Percentiles rank a stretch among this genome's conserved stretches.
These are phyloP conservation scores for Callithrix jacchus DNA, from an alignment of 2,113 vertebrate genomes.

Conservation along the genomic window DNA sequence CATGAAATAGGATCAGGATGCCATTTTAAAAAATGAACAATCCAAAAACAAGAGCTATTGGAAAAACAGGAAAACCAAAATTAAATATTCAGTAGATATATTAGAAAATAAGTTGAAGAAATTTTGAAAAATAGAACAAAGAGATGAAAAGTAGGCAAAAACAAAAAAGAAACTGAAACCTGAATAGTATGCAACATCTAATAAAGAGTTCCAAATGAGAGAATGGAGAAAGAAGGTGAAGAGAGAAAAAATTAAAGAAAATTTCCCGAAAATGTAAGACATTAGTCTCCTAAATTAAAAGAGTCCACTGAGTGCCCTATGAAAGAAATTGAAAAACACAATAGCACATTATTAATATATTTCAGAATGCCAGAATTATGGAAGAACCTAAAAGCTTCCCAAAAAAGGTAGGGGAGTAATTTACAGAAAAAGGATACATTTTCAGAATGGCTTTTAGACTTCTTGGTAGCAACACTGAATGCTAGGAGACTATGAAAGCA, in stretches of 20 bases:
- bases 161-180: neutral
- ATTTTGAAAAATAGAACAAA: conserved; percentile 27
- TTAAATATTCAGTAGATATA: neutral
- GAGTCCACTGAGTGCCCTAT: neutral
- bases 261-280: neutral
- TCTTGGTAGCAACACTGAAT: neutral
- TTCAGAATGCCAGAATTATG: neutral
- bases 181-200: neutral
- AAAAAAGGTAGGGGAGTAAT: neutral
- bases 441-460: neutral
- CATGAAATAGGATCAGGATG: conserved; percentile 8
- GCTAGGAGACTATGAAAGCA: neutral
- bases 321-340: neutral
- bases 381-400: neutral
- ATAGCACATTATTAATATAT: neutral
- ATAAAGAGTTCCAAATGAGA: neutral
- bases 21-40: neutral
- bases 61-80: neutral
- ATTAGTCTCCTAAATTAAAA: conserved; percentile 7
- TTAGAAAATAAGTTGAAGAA: neutral
- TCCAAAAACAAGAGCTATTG: neutral
- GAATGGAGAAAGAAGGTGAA: neutral
- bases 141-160: neutral
- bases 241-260: neutral
- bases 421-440: neutral